phyloP scores from a whole-genome alignment of 2,797 vertebrate genomes.

The Stomatorhinus walkeri region DNA sequence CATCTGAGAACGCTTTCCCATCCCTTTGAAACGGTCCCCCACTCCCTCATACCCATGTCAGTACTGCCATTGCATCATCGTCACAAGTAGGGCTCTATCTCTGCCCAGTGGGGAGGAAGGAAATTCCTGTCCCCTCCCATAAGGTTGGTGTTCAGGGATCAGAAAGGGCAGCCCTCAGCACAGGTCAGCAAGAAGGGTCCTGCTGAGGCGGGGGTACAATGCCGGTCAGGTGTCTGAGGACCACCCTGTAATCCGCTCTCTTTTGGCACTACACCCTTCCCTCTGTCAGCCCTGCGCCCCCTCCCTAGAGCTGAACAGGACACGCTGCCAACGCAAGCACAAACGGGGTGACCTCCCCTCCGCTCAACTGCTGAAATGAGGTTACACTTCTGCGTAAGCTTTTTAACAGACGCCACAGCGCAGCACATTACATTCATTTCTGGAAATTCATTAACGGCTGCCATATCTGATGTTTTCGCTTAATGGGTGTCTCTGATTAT shows the following conservation, averaged over 20 bases:
- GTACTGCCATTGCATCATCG: constrained; percentile 6
- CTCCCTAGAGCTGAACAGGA: background rate
- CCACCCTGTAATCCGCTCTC: background rate
- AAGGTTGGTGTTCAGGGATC: background rate
- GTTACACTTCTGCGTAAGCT: background rate
- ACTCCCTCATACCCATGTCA: constrained; percentile 5
- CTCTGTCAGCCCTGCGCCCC: background rate
- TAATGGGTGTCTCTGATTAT: constrained; percentile 2
- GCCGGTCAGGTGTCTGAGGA: constrained; percentile 15
- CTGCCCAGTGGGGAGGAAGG: constrained; percentile 27
- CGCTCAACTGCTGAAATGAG: background rate
- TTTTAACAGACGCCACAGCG: background rate
- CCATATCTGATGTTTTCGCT: background rate
- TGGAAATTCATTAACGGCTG: background rate
- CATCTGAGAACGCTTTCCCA: background rate
- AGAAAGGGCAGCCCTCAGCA: background rate
- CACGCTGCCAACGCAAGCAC: background rate
- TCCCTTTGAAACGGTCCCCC: constrained; percentile 17
- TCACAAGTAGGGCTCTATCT: background rate
- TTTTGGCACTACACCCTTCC: background rate
- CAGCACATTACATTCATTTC: background rate
- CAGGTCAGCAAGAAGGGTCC: background rate
- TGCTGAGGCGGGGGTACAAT: background rate
- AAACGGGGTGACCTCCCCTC: background rate
- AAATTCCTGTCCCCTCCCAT: constrained; percentile 26